phyloP scores from a whole-genome alignment of 2,113 vertebrate genomes.

The Excalfactoria chinensis region DNA sequence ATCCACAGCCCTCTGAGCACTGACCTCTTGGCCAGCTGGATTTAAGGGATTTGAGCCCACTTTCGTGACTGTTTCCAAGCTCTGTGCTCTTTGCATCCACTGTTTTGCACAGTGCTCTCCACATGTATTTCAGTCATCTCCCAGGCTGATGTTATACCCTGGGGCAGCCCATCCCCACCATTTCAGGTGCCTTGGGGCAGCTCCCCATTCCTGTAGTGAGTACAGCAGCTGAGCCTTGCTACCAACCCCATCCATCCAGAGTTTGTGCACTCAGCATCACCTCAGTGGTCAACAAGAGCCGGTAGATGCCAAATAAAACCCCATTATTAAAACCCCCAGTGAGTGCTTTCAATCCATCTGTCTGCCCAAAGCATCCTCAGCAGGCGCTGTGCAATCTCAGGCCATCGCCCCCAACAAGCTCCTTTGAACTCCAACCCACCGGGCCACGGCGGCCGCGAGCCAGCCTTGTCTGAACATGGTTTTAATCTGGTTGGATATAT shows the following conservation, averaged over 20 bases:
- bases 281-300: neutral
- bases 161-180: neutral
- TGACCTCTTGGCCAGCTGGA: neutral
- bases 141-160: neutral
- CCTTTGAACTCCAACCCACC: neutral
- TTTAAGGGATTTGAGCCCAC: neutral
- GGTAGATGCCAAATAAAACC: neutral
- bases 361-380: neutral
- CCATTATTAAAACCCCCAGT: neutral
- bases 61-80: neutral
- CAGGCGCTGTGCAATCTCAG: neutral
- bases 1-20: neutral
- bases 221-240: neutral
- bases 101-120: rapidly evolving
- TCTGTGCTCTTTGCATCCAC: neutral
- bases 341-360: too few species aligned
- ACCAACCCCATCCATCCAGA: neutral
- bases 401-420: neutral
- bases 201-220: neutral
- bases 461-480: neutral
- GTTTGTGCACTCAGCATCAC: neutral
- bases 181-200: rapidly evolving
- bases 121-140: rapidly evolving
- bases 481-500: slow-evolving; percentile 7
- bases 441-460: neutral